Base-by-base conservation (phyloP, 2,797 vertebrate genomes). In the Xiphophorus birchmanni region DNA sequence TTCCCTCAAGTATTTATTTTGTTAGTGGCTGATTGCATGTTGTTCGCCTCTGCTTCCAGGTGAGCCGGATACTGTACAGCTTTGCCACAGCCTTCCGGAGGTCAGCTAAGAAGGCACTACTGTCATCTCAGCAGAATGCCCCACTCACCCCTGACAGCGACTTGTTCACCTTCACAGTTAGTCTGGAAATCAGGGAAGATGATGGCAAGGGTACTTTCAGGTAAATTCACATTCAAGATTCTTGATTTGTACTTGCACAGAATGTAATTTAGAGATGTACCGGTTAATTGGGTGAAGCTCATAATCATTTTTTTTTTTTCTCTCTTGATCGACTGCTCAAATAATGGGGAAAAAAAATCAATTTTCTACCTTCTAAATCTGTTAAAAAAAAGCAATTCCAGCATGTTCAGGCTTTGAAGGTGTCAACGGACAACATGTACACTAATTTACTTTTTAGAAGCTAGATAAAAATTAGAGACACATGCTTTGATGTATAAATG, bases 171-270 rank as follows among this genome's bases (percentile, higher is more conserved):
- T 99, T 99, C 91, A 99, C 98, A 0, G 98, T 99, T 86, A 98
- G 98, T 75, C 95, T 99, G 93, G 99, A 99, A 93, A 99, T 99
- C 93, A 99, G 95, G 88, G 99, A 99, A 93, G 99, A 99, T 89
- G 99, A 99, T 77, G 98, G 99, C 77, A 99, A 99, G 92, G 99
- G 98, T 45, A 98, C 97, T 78, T 99, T 98, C 96, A 99, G 98
- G 99, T 99, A 94, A 83, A 74, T 32, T 72, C 18, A 42, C 52
- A 26, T 63, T 73, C 60, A 77, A 2, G 13, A 4, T 13, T 74
- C 15, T 47, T 63, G 47, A 42, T 40, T 78, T 13, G 13, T 48
- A 17, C 8, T 37, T 73, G 42, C 65, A 23, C 37, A 69, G 9
- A 42, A 21, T 42, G 13, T 72, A 45, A 72, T 72, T 44, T 45